Evolutionary conservation across 2,888 invertebrate species (phyloP), one percentile per base, ranked within the genome.

Genomic region (Kuschelorhynchus macadamiae): DNA sequence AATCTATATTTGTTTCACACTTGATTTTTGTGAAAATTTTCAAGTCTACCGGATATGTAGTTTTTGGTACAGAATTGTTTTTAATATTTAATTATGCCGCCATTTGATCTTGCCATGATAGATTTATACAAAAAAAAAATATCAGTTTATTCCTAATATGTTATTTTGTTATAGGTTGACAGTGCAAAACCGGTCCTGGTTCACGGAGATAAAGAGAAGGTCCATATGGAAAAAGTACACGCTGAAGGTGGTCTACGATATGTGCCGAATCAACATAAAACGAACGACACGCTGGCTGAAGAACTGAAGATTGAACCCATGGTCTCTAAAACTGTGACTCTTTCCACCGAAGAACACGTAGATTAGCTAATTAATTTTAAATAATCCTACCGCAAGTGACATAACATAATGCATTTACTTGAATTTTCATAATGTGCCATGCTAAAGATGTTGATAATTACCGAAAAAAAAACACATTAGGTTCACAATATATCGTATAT

Each of bases 171-270:
- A 50, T 63, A 79, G 79, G 72, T 71, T 3, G 78, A 92, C 79
- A 86, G 88, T 0, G 76, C 78, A 0, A 85, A 88, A 25, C 90
- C 92, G 4, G 93, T 97, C 0, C 76, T 95, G 50, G 89, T 95
- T 0, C 90, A 96, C 14, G 97, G 97, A 0, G 97, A 97, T 81
- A 93, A 93, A 44, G 96, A 96, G 80, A 87, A 88, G 57, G 79
- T 81, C 0, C 89, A 91, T 64, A 93, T 91, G 84, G 83, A 85
- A 25, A 85, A 87, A 52, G 91, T 93, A 0, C 90, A 94, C 55
- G 76, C 80, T 14, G 85, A 85, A 5, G 96, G 96, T 7, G 94
- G 94, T 0, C 90, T 97, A 30, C 59, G 71, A 60, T 75, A 76
- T 42, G 76, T 76, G 3, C 39, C 70, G 60, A 74, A 77, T 64